These are phyloP conservation scores for Rhea americana DNA, from an alignment of 2,113 vertebrate genomes.

Conservation along the genomic window DNA sequence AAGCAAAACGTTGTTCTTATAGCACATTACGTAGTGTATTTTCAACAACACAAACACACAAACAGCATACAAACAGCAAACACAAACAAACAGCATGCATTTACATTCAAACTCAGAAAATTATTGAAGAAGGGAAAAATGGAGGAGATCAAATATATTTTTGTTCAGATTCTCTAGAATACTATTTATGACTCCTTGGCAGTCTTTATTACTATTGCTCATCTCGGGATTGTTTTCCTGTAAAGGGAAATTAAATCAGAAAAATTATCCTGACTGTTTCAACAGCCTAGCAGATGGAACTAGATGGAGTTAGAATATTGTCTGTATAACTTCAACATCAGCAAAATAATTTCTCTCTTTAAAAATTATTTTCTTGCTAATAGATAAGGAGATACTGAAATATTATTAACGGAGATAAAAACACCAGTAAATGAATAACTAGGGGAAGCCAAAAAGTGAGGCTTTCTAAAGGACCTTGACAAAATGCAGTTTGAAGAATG, in stretches of 20 bases:
- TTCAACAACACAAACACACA: neutral
- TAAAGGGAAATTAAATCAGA: conserved; percentile 13
- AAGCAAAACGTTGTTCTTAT: neutral
- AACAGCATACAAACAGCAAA: too few species aligned
- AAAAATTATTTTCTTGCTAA: neutral
- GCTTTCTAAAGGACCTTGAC: neutral
- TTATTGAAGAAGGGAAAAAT: neutral
- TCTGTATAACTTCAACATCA: neutral
- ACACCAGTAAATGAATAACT: neutral
- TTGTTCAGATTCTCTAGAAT: neutral
- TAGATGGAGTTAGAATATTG: neutral
- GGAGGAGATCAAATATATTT: neutral
- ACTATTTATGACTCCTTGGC: neutral
- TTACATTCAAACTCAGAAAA: neutral
- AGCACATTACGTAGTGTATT: neutral
- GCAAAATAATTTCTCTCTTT: neutral
- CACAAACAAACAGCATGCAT: neutral
- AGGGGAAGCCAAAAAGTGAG: neutral
- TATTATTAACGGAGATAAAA: neutral
- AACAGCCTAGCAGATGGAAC: neutral
- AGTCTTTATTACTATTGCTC: neutral
- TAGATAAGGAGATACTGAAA: neutral
- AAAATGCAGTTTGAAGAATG: neutral
- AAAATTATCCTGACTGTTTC: neutral
- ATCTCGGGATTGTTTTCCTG: neutral